Evolutionary conservation across 2,113 vertebrate species (phyloP).

Genomic region (Baryphthengus martii): DNA sequence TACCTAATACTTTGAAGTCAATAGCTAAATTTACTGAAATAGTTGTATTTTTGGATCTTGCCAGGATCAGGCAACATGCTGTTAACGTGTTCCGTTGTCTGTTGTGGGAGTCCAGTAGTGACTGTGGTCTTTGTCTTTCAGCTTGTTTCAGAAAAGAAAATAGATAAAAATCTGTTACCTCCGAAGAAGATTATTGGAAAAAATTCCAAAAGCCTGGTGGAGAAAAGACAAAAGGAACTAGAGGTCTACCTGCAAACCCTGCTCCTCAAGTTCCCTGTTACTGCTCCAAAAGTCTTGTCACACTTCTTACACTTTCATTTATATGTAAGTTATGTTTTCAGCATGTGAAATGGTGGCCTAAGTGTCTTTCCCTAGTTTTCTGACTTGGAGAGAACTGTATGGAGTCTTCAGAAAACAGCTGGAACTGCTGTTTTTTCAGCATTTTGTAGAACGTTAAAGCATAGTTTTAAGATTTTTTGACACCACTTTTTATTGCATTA

Average conservation of each 20-base stretch:
- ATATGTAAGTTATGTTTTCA: slow-evolving; percentile 84
- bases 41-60: background rate
- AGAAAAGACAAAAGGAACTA: slow-evolving; percentile 92
- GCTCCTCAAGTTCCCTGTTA: slow-evolving; percentile 81
- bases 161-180: slow-evolving; percentile 89
- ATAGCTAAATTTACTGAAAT: background rate
- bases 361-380: background rate
- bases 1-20: background rate
- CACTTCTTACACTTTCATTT: slow-evolving; percentile 90
- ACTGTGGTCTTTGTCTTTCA: slow-evolving; percentile 65
- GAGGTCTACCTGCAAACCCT: slow-evolving; percentile 93
- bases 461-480: background rate
- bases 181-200: slow-evolving; percentile 98
- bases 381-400: background rate
- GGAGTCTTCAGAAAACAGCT: background rate
- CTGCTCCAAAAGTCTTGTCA: slow-evolving; percentile 84
- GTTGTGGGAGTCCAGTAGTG: background rate
- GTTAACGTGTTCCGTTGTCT: background rate
- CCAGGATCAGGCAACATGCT: background rate
- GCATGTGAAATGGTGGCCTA: background rate
- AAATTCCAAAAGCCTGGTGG: slow-evolving; percentile 93
- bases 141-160: slow-evolving; percentile 89
- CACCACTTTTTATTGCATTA: background rate
- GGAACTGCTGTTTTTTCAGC: background rate
- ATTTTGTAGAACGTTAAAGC: background rate